Conservation (phyloP, 2,113 vertebrate species). For the Sprattus sprattus region DNA sequence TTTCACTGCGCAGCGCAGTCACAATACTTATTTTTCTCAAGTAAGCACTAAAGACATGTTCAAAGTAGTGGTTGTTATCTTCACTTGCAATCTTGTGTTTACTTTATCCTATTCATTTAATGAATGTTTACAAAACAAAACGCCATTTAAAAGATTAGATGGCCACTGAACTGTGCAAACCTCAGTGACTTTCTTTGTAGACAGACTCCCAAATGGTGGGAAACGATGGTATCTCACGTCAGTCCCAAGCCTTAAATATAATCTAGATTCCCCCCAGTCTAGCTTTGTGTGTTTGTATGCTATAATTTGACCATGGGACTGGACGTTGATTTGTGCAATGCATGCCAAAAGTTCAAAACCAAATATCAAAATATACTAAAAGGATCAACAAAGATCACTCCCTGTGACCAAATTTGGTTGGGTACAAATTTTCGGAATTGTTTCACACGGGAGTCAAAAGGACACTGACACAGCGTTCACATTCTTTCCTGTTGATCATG, state of each 20-base stretch:
- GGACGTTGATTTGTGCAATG: not conserved
- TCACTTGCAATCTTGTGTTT: not conserved
- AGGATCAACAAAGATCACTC: not conserved
- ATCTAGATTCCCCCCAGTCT: constrained; percentile 23
- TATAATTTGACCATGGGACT: not conserved
- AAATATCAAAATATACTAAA: not conserved
- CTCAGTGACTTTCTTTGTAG: not conserved
- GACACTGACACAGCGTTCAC: constrained; percentile 17
- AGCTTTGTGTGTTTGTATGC: not conserved
- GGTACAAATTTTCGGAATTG: not conserved
- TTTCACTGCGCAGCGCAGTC: not conserved
- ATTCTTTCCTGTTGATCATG: constrained; percentile 35
- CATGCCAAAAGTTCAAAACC: not conserved
- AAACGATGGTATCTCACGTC: not conserved
- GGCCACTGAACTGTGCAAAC: not conserved
- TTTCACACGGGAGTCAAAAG: not conserved
- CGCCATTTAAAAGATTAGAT: not conserved
- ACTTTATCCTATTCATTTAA: not conserved
- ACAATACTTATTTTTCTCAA: constrained; percentile 20
- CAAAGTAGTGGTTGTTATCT: not conserved
- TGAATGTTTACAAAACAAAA: not conserved
- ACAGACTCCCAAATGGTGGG: not conserved
- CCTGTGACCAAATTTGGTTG: not conserved
- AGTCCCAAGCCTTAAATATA: not conserved
- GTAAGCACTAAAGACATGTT: constrained; percentile 26